A percentile compares a stretch with the other conserved stretches of the same genome.
Conservation (phyloP, 2,888 invertebrate species). For the Cylloceria caligata region DNA sequence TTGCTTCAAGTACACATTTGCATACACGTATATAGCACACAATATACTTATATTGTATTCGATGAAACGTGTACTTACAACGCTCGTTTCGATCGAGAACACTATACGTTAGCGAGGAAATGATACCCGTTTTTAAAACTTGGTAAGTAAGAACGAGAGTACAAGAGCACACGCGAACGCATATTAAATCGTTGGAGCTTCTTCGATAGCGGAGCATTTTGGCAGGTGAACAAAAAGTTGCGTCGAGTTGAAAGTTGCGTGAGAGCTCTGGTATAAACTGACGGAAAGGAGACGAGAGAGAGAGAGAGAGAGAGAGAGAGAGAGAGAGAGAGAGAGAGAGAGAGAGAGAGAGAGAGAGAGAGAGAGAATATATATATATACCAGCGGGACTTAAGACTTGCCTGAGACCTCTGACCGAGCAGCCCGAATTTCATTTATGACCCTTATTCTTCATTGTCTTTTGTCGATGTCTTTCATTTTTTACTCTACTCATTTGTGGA, state of each 20-base stretch:
- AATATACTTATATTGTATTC: not conserved
- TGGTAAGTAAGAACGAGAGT: not conserved
- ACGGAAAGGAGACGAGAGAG: not conserved
- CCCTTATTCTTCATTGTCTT: constrained; percentile 35
- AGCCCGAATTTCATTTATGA: constrained; percentile 49
- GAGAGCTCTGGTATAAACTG: constrained; percentile 23
- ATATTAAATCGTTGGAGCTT: constrained; percentile 16
- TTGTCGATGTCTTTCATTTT: not conserved
- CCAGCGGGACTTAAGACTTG: constrained; percentile 19
- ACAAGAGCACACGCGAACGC: constrained; percentile 12
- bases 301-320: not conserved
- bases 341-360: constrained; percentile 8
- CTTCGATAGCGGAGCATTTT: constrained; percentile 30
- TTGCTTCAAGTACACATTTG: constrained; percentile 3
- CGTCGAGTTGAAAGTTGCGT: constrained; percentile 33
- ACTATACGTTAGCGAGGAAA: not conserved
- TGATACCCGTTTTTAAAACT: not conserved
- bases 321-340: not conserved
- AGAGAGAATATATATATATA: constrained; percentile 24
- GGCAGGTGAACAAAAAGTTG: constrained; percentile 39
- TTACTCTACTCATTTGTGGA: constrained; percentile 11
- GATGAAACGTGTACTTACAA: not conserved
- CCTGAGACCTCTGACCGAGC: constrained; percentile 44
- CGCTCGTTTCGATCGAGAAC: constrained; percentile 2
- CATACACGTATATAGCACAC: not conserved